phyloP scores from a whole-genome alignment of 2,888 invertebrate genomes.

The Callyntrura guangdongensis region DNA sequence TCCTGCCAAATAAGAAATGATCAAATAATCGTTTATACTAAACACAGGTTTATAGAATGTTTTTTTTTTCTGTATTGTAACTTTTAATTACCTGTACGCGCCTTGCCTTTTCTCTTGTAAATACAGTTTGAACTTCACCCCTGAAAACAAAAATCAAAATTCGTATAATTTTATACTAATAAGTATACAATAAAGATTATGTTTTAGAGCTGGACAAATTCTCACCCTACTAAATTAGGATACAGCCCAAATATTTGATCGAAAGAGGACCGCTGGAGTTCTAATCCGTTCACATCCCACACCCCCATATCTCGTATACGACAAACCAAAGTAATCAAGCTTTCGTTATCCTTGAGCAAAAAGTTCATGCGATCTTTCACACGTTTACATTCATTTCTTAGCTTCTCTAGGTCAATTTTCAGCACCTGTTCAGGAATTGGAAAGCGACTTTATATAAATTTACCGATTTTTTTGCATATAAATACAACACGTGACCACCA shows the following conservation, averaged over 20 bases:
- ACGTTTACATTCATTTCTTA: slow-evolving; percentile 82
- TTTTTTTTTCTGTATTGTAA: too few species aligned
- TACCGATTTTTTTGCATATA: too few species aligned
- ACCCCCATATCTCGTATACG: slow-evolving; percentile 84
- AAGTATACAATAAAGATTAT: too few species aligned
- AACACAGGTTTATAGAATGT: background rate
- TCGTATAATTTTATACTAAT: background rate
- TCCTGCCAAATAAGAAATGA: slow-evolving; percentile 58
- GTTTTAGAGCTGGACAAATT: background rate
- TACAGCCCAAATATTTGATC: slow-evolving; percentile 84
- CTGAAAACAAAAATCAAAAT: slow-evolving; percentile 61
- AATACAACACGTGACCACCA: too few species aligned
- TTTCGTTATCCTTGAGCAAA: slow-evolving; percentile 83
- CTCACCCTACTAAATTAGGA: slow-evolving; percentile 83
- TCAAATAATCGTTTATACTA: background rate
- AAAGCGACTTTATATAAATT: background rate
- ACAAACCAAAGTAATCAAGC: slow-evolving; percentile 81
- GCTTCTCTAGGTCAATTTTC: slow-evolving; percentile 83
- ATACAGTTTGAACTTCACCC: slow-evolving; percentile 84
- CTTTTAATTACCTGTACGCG: slow-evolving; percentile 79
- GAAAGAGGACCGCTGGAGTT: slow-evolving; percentile 80
- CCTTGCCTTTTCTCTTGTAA: slow-evolving; percentile 82
- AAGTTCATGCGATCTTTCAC: slow-evolving; percentile 79
- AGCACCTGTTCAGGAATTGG: slow-evolving; percentile 57
- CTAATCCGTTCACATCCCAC: slow-evolving; percentile 83